Percentiles rank a stretch among this genome's conserved stretches.
These are phyloP conservation scores for Drosophila sproati DNA, from an alignment of 1,140 invertebrate species.

Conservation along the genomic window DNA sequence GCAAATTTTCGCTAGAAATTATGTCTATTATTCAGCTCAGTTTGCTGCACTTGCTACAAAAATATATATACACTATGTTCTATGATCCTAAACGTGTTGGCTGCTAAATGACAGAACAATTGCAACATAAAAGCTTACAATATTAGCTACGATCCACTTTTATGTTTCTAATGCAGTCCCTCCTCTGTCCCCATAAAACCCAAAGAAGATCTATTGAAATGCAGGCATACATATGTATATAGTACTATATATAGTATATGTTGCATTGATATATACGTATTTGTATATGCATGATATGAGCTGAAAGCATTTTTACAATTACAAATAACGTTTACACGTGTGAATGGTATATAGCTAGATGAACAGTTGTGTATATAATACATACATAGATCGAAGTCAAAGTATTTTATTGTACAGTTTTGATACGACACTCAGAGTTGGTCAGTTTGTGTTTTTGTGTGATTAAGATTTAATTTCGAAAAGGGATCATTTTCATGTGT, in stretches of 20 bases:
- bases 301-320: constrained; percentile 25
- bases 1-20: constrained; percentile 76
- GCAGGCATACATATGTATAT: constrained; percentile 20
- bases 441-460: constrained; percentile 38
- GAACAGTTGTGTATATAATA: constrained; percentile 34
- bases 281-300: constrained; percentile 31
- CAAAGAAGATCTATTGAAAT: constrained; percentile 42
- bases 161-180: constrained; percentile 32
- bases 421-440: constrained; percentile 50
- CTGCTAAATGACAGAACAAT: constrained; percentile 34
- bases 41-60: constrained; percentile 60
- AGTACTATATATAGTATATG: constrained; percentile 5
- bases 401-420: constrained; percentile 51
- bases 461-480: too few species aligned
- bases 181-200: constrained; percentile 20
- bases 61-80: constrained; percentile 64
- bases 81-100: constrained; percentile 43
- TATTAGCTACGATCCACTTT: constrained; percentile 37
- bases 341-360: constrained; percentile 35
- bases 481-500: too few species aligned
- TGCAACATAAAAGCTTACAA: constrained; percentile 37
- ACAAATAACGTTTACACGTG: constrained; percentile 14
- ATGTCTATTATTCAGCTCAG: constrained; percentile 57
- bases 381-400: constrained; percentile 52
- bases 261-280: constrained; percentile 19